These are phyloP conservation scores for Merops nubicus DNA, from an alignment of 2,113 vertebrate species.

Conservation along the genomic window DNA sequence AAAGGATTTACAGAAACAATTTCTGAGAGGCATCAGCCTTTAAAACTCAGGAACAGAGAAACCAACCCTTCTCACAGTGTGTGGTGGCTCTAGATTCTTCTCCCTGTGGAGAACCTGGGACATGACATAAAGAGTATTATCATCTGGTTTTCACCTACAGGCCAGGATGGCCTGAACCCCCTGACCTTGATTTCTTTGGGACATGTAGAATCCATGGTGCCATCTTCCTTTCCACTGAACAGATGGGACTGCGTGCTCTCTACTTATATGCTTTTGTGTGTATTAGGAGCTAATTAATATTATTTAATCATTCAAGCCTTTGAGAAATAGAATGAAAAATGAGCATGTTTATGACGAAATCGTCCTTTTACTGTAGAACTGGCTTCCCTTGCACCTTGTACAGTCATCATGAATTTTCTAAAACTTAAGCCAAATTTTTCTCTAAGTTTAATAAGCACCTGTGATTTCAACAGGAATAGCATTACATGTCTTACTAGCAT, in stretches of 20 bases:
- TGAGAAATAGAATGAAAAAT: not conserved
- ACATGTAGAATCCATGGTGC: not conserved
- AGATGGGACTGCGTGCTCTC: not conserved
- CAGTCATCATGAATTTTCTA: not conserved
- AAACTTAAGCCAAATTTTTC: not conserved
- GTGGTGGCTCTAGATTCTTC: not conserved
- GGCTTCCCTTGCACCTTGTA: not conserved
- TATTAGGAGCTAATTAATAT: not conserved
- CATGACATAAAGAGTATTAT: not conserved
- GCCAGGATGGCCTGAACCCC: not conserved
- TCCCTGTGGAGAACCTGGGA: not conserved
- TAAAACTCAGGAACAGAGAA: not conserved
- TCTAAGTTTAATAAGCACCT: not conserved
- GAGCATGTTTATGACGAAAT: not conserved
- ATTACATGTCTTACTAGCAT: rapidly evolving
- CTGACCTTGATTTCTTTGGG: not conserved
- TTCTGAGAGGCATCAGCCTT: not conserved
- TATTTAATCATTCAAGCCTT: not conserved
- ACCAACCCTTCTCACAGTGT: not conserved
- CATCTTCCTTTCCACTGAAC: not conserved
- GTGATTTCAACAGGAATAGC: not conserved
- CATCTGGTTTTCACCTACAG: not conserved
- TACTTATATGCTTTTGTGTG: not conserved
- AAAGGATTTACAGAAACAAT: not conserved
- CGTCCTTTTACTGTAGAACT: not conserved